Evolutionary conservation across 1,140 invertebrate species (phyloP).

Genomic region (Samia ricini): DNA sequence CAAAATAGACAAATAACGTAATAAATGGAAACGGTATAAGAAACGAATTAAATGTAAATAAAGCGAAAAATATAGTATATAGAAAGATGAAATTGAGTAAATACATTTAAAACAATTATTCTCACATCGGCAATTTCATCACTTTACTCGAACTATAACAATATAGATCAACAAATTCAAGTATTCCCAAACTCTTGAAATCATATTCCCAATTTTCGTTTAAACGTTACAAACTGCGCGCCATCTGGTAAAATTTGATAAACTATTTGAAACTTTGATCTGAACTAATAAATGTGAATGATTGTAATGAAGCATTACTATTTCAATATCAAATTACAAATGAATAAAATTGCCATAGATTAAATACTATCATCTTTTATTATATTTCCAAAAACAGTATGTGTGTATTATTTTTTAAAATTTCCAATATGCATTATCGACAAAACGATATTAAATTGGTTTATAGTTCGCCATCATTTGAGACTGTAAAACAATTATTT

Average conservation of each 20-base stretch:
- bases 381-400: too few species aligned
- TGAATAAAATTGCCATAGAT: not conserved
- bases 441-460: too few species aligned
- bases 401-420: too few species aligned
- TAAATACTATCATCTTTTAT: not conserved
- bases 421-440: too few species aligned
- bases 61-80: too few species aligned
- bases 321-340: not conserved
- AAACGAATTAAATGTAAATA: too few species aligned
- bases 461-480: too few species aligned
- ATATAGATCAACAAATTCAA: not conserved
- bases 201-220: not conserved
- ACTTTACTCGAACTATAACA: not conserved
- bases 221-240: not conserved
- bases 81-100: too few species aligned
- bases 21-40: too few species aligned
- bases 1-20: too few species aligned
- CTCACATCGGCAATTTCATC: not conserved
- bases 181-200: not conserved
- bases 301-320: not conserved
- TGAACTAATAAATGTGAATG: too few species aligned
- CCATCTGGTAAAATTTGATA: not conserved
- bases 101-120: not conserved
- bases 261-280: not conserved
- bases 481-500: too few species aligned